phyloP scores from a whole-genome alignment of 2,888 invertebrate genomes.

The Agrotis clavis region DNA sequence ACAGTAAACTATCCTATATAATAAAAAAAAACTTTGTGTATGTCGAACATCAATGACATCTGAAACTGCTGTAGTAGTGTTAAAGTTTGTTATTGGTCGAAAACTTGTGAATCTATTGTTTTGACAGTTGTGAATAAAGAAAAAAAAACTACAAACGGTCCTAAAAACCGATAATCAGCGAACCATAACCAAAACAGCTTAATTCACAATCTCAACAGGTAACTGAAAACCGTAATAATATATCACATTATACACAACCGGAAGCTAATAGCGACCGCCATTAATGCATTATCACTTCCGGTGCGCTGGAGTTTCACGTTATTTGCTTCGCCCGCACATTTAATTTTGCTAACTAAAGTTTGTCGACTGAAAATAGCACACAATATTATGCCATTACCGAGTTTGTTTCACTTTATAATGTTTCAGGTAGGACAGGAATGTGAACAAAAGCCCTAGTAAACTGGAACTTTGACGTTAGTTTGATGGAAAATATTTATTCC shows the following conservation, averaged over 20 bases:
- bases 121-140: too few relatives aligned
- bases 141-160: neutral
- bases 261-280: slow-evolving; percentile 79
- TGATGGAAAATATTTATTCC: too few relatives aligned
- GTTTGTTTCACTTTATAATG: slow-evolving; percentile 28
- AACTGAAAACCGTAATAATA: slow-evolving; percentile 43
- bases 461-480: too few relatives aligned
- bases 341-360: slow-evolving; percentile 68
- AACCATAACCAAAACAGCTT: neutral
- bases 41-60: too few relatives aligned
- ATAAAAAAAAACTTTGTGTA: too few relatives aligned
- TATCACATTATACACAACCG: slow-evolving; percentile 67
- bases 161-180: neutral
- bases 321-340: slow-evolving; percentile 64
- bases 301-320: slow-evolving; percentile 72
- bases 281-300: slow-evolving; percentile 85
- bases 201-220: slow-evolving; percentile 25
- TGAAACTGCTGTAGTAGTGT: too few relatives aligned
- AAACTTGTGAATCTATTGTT: too few relatives aligned
- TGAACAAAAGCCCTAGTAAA: too few relatives aligned
- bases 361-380: slow-evolving; percentile 55
- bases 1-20: too few relatives aligned
- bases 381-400: slow-evolving; percentile 44
- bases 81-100: too few relatives aligned
- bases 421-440: slow-evolving; percentile 21